These are phyloP conservation scores for Alectoris magna DNA, from an alignment of 2,797 vertebrate genomes.

Conservation along the genomic window DNA sequence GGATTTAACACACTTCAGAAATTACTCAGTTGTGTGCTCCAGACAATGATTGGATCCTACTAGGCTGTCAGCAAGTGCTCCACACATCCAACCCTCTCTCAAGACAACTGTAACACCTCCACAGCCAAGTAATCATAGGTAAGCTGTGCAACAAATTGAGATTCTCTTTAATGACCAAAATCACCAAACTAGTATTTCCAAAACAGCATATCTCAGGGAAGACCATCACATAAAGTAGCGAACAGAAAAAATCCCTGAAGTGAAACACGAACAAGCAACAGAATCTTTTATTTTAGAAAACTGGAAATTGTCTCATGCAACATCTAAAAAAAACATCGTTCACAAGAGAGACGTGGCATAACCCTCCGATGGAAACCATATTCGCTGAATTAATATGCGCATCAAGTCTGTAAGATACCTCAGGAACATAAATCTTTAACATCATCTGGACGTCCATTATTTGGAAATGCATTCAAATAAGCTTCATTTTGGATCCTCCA, in stretches of 20 bases:
- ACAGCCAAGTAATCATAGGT: background rate
- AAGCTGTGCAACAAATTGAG: constrained; percentile 32
- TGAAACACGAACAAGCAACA: background rate
- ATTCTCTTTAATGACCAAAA: constrained; percentile 41
- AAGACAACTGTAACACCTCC: constrained; percentile 11
- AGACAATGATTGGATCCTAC: background rate
- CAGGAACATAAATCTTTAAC: background rate
- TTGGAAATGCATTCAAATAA: background rate
- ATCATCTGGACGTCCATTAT: background rate
- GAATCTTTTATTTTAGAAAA: background rate
- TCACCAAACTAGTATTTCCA: constrained; percentile 20
- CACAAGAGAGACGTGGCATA: background rate
- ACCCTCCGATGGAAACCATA: background rate
- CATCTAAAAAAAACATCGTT: background rate
- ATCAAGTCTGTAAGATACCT: background rate
- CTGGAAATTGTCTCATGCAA: background rate
- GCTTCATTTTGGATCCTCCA: background rate
- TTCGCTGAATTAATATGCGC: background rate
- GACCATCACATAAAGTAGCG: background rate
- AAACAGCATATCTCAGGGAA: background rate
- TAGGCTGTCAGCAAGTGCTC: constrained; percentile 5
- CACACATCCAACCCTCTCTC: background rate
- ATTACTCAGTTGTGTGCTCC: background rate
- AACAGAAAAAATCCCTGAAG: background rate
- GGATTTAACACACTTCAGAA: constrained; percentile 28